Conservation (phyloP, 2,113 vertebrate species). For the Petaurus breviceps region DNA sequence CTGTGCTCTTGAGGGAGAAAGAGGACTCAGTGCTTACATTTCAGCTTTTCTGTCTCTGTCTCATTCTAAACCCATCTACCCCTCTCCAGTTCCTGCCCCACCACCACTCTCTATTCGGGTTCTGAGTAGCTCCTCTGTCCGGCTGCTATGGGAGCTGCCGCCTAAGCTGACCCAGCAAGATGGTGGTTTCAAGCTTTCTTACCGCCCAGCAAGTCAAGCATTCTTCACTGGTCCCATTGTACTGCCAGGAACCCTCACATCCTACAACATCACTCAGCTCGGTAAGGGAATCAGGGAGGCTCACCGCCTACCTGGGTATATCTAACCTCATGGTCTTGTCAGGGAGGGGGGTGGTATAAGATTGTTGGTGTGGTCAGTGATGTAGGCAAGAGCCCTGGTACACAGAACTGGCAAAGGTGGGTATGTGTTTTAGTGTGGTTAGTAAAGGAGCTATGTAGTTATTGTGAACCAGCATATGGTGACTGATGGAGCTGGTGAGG, state of each 20-base stretch:
- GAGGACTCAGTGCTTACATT: slow-evolving; percentile 4
- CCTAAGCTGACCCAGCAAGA: slow-evolving; percentile 91
- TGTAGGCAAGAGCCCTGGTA: neutral
- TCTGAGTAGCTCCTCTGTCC: slow-evolving; percentile 90
- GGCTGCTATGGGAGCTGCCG: slow-evolving; percentile 93
- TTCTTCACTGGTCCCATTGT: slow-evolving; percentile 90
- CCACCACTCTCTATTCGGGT: slow-evolving; percentile 92
- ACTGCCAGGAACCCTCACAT: slow-evolving; percentile 90
- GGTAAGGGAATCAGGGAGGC: slow-evolving; percentile 85
- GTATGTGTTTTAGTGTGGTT: neutral
- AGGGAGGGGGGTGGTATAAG: neutral
- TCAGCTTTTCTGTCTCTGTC: slow-evolving; percentile 19
- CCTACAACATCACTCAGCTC: slow-evolving; percentile 93
- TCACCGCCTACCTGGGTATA: too few relatives aligned
- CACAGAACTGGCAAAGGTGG: neutral
- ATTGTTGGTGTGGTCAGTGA: neutral
- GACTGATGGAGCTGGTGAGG: neutral
- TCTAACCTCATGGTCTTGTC: neutral
- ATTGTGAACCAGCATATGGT: neutral
- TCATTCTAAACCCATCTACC: neutral
- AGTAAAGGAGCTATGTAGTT: neutral
- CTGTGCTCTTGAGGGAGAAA: neutral
- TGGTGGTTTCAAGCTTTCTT: slow-evolving; percentile 96
- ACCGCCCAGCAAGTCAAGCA: slow-evolving; percentile 89
- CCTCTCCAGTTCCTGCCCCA: slow-evolving; percentile 91